These are phyloP conservation scores for Tetramorium parvispinum DNA, from an alignment of 1,140 invertebrate genomes.

Conservation along the genomic window DNA sequence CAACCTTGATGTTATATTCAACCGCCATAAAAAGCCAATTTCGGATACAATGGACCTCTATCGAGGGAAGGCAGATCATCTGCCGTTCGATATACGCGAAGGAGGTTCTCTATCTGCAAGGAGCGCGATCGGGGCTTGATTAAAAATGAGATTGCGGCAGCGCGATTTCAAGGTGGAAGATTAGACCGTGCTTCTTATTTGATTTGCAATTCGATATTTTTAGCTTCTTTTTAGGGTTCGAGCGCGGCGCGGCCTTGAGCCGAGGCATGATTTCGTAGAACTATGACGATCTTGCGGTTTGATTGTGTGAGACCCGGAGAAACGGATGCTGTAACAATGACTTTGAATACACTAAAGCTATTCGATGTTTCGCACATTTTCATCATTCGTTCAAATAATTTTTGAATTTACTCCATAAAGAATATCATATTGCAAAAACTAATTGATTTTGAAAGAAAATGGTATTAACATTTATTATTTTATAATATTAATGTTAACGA, in stretches of 20 bases:
- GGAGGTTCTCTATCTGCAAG: slow-evolving; percentile 62
- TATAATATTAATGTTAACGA: neutral
- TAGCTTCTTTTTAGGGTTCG: slow-evolving; percentile 45
- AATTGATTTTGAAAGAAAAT: neutral
- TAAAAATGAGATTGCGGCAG: slow-evolving; percentile 80
- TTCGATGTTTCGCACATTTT: neutral
- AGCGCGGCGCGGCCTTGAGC: slow-evolving; percentile 3
- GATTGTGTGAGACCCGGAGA: slow-evolving; percentile 11
- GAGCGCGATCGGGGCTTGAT: slow-evolving; percentile 76
- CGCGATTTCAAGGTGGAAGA: slow-evolving; percentile 78
- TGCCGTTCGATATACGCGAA: slow-evolving; percentile 67
- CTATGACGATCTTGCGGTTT: slow-evolving; percentile 59
- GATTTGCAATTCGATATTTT: slow-evolving; percentile 79
- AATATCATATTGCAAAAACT: neutral
- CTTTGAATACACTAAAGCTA: neutral
- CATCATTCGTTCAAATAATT: neutral
- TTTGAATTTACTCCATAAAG: neutral
- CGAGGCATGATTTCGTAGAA: slow-evolving; percentile 47
- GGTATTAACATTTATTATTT: neutral
- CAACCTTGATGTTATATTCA: slow-evolving; percentile 76
- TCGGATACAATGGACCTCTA: slow-evolving; percentile 74
- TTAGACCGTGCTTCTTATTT: slow-evolving; percentile 78
- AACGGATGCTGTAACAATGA: slow-evolving; percentile 4
- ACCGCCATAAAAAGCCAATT: slow-evolving; percentile 80
- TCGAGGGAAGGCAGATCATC: slow-evolving; percentile 64